Conservation (phyloP, 2,888 invertebrate genomes). For the Thysanoteuthis rhombus region DNA sequence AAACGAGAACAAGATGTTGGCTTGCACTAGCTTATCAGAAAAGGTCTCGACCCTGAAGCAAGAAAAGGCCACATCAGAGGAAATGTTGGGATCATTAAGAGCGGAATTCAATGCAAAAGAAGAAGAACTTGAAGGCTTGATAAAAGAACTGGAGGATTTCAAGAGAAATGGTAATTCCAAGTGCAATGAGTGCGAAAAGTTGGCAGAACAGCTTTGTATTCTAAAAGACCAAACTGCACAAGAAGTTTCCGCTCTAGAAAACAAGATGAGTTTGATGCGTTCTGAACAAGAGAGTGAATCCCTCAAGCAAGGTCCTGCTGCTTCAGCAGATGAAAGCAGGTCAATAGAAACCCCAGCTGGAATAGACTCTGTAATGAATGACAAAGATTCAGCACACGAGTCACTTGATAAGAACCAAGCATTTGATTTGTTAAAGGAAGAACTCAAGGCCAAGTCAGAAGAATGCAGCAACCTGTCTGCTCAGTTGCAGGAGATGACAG, state of each 20-base stretch:
- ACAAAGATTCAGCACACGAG: background rate
- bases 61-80: background rate
- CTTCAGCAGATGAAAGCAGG: background rate
- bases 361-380: background rate
- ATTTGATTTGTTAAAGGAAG: background rate
- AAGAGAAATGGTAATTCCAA: background rate
- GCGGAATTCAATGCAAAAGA: background rate
- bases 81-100: background rate
- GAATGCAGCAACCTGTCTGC: background rate
- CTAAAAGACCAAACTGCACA: background rate
- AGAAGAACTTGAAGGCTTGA: background rate
- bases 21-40: background rate
- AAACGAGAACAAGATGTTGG: background rate
- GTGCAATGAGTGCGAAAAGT: background rate
- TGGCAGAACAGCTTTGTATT: background rate
- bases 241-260: background rate
- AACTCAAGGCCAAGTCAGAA: background rate
- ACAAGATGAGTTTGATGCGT: background rate
- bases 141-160: background rate
- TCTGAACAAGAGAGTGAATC: background rate
- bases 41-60: background rate
- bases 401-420: background rate
- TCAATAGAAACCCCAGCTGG: background rate
- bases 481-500: background rate
- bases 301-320: background rate